Base-by-base conservation (phyloP, 2,888 invertebrate genomes). In the Clepsis dumicolana region DNA sequence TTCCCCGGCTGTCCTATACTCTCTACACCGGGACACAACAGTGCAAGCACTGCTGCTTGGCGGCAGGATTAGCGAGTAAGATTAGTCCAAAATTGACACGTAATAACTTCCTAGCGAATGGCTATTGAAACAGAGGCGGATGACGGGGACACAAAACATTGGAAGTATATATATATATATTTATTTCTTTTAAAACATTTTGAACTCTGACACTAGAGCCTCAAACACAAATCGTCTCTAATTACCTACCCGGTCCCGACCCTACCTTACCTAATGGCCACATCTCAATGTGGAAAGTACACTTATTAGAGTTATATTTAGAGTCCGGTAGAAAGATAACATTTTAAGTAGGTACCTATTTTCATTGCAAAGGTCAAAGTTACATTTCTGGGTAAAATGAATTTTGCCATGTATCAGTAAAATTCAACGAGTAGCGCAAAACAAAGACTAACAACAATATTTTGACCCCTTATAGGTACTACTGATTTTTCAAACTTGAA, bases 221-320 rank as follows among this genome's bases (percentile, higher is more conserved):
- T 44, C 54, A 64, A 64, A 25, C 41, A 29, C 41, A 54, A 44
- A 54, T 64, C 38, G 53, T 14, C 38, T 64, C 27, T 29, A 54
- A 41, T 64, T 21, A 44, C 48, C 38, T 29, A 29, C 48, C 38
- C 27, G 16, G 54, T 27, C 54, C 21, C 44, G 29, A 56, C 54
- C 64, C 54, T 64, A 56, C 64, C 56, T 44, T 44, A 44, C 64
- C 16, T n/a, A n/a, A 38, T 56, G 29, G 44, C 54, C 29, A 54
- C 56, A 64, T 64, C 44, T 56, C 50, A 16, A 32, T 16, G 41
- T 29, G 4, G 18, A 64, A 64, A 54, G 14, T 64, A 44, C 18
- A 3, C 29, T 44, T 56, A 54, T n/a, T 44, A 44, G 35, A 18
- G 53, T n/a, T 48, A 48, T 21, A 48, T 48, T 48, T 21, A 21